These are phyloP conservation scores for Gavia stellata DNA, from an alignment of 2,113 vertebrate genomes.

Conservation along the genomic window DNA sequence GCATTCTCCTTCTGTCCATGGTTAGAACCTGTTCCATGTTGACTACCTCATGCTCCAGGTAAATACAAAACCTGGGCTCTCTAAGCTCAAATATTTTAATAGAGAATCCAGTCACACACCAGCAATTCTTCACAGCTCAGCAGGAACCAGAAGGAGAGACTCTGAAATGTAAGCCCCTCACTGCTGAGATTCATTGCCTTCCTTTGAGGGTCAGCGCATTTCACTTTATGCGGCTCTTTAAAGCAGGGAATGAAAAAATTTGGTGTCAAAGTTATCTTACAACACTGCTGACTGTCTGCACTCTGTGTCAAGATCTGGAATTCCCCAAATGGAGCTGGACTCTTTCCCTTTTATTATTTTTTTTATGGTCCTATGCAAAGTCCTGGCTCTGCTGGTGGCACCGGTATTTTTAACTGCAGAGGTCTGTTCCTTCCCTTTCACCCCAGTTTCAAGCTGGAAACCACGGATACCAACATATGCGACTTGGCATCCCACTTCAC, in stretches of 20 bases:
- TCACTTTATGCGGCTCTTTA: background rate
- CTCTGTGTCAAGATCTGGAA: background rate
- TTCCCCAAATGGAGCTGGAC: background rate
- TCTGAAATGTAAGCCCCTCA: background rate
- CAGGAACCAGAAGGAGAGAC: background rate
- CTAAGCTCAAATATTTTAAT: background rate
- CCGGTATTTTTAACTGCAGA: background rate
- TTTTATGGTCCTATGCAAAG: background rate
- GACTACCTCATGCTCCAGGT: background rate
- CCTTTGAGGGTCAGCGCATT: background rate
- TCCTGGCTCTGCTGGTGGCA: background rate
- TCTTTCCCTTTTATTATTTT: background rate
- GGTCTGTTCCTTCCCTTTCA: background rate
- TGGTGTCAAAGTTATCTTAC: rapidly evolving
- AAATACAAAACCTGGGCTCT: background rate
- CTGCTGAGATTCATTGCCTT: background rate
- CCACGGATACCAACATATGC: background rate
- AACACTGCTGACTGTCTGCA: rapidly evolving
- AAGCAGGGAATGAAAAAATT: background rate
- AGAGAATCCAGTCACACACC: background rate
- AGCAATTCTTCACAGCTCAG: background rate
- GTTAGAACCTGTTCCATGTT: background rate
- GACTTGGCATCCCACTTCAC: constrained; percentile 74
- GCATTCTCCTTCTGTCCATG: background rate
- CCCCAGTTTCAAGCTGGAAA: constrained; percentile 77